Conservation (phyloP, 2,888 invertebrate genomes). For the Phorcus lineatus region DNA sequence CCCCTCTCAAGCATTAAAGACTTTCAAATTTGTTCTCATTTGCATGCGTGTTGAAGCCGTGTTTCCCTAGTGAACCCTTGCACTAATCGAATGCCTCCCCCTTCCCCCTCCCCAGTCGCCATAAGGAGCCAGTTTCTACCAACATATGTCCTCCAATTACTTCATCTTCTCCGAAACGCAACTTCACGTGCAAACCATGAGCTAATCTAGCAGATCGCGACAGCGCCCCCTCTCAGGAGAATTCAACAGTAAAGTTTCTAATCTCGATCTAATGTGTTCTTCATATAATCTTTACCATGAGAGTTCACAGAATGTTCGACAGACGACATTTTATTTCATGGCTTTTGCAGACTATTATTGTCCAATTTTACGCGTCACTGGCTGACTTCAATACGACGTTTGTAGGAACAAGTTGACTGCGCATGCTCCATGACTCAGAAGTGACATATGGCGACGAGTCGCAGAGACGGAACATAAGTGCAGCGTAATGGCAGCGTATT, state of each 20-base stretch:
- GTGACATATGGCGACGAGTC: conserved; percentile 34
- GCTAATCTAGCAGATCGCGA: conserved; percentile 3
- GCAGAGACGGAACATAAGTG: conserved; percentile 25
- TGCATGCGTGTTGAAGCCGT: not conserved
- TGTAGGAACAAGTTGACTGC: conserved; percentile 12
- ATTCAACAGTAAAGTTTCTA: not conserved
- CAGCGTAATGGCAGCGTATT: conserved; percentile 7
- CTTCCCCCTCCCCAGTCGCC: not conserved
- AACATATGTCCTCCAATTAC: conserved; percentile 17
- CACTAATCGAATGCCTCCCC: not conserved
- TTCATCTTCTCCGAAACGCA: not conserved
- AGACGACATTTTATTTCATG: conserved; percentile 21
- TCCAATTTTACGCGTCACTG: conserved; percentile 1
- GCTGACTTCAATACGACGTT: not conserved
- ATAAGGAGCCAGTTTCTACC: not conserved
- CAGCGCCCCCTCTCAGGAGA: not conserved
- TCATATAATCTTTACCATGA: conserved; percentile 14
- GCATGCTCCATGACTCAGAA: conserved; percentile 38
- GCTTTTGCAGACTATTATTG: conserved; percentile 4
- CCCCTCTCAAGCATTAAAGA: not conserved
- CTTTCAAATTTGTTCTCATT: conserved; percentile 5
- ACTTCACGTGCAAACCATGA: conserved; percentile 5
- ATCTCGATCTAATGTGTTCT: conserved; percentile 23
- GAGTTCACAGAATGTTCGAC: not conserved
- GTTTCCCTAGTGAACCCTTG: not conserved